phyloP scores from a whole-genome alignment of 2,888 invertebrate genomes.

The Brachynemurus nebulosus region DNA sequence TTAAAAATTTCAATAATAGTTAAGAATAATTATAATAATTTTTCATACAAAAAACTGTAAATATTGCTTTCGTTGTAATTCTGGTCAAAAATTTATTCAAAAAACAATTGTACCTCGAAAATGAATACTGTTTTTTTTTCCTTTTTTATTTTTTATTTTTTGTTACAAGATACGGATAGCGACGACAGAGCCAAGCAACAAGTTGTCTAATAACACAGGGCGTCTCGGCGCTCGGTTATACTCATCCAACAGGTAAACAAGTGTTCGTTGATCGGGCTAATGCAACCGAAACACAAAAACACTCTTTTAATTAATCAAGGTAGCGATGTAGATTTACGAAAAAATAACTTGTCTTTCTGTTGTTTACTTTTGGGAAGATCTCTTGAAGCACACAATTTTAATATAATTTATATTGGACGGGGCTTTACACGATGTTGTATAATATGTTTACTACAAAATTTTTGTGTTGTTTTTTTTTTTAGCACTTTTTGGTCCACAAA shows the following conservation, averaged over 20 bases:
- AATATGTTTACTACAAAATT: not conserved
- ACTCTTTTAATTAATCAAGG: not conserved
- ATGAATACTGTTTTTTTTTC: not conserved
- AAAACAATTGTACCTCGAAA: not conserved
- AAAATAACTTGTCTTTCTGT: no score
- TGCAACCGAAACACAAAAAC: constrained; percentile 1
- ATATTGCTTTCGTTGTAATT: constrained; percentile 10
- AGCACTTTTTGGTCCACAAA: constrained; percentile 2
- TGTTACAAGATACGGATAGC: constrained; percentile 13
- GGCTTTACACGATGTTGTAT: constrained; percentile 1
- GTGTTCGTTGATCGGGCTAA: constrained; percentile 2
- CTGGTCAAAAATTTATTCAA: constrained; percentile 2
- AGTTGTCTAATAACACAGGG: constrained; percentile 23
- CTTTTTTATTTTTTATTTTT: constrained; percentile 1
- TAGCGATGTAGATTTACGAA: not conserved
- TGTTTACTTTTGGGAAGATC: not conserved
- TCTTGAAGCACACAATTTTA: not conserved
- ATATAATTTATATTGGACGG: not conserved
- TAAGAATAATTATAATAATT: no score
- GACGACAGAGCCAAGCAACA: constrained; percentile 29
- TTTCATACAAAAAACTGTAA: constrained; percentile 1
- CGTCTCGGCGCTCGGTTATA: constrained; percentile 21
- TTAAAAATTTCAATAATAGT: no score
- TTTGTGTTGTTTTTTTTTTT: not conserved
- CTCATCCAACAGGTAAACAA: constrained; percentile 30